These are phyloP conservation scores for Premnoplex brunnescens DNA, from an alignment of 2,797 vertebrate species.

Conservation along the genomic window DNA sequence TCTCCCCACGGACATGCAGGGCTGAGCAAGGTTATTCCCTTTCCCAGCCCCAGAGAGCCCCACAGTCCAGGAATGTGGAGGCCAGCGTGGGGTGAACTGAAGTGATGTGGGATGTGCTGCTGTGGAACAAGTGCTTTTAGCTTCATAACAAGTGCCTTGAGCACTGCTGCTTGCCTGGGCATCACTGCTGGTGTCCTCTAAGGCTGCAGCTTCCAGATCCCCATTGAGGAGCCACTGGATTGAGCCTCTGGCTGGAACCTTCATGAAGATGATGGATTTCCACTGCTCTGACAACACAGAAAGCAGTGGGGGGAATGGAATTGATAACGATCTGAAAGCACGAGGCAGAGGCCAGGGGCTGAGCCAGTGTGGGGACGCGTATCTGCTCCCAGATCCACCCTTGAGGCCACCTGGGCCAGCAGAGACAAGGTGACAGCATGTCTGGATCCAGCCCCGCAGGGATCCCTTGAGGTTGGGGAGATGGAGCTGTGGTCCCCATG, in stretches of 20 bases:
- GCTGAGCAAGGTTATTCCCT: not conserved
- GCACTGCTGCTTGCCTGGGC: not conserved
- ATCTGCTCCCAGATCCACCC: not conserved
- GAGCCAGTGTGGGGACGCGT: accelerated
- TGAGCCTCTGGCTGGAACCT: not conserved
- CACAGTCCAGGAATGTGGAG: accelerated
- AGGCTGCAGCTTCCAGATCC: not conserved
- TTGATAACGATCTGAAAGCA: not conserved
- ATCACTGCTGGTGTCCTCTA: not conserved
- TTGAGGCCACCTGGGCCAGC: not conserved
- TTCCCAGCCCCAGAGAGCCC: not conserved
- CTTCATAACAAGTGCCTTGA: not conserved
- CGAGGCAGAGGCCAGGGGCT: not conserved
- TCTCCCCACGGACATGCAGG: not conserved
- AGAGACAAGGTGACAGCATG: not conserved
- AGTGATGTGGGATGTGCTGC: not conserved
- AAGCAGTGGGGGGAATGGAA: not conserved
- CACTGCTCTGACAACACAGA: not conserved
- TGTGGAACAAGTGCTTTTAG: not conserved
- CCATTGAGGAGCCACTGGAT: accelerated
- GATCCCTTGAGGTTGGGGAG: not conserved
- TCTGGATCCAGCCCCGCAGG: not conserved
- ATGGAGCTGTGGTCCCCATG: not conserved
- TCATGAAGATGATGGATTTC: not conserved
- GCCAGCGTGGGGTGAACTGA: accelerated